Evolutionary conservation across 2,888 invertebrate species (phyloP).

Genomic region (Phaonia tiefii): DNA sequence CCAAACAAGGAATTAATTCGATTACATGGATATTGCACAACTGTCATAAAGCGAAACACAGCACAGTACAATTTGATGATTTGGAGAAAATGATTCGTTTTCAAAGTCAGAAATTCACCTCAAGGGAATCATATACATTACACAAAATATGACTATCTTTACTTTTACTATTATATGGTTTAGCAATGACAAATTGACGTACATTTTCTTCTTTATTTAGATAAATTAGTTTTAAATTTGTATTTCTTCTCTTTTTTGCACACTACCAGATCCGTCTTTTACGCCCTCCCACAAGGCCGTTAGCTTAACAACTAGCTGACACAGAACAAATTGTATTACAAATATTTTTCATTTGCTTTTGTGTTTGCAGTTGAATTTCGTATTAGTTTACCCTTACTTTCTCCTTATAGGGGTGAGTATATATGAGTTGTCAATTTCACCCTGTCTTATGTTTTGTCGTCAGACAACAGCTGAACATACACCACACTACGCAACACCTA

Average conservation of each 20-base stretch:
- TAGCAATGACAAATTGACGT: constrained; percentile 41
- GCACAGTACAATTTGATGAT: background rate
- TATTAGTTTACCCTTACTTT: constrained; percentile 24
- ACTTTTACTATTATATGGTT: constrained; percentile 21
- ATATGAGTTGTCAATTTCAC: constrained; percentile 27
- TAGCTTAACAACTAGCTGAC: constrained; percentile 46
- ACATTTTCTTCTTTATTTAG: constrained; percentile 39
- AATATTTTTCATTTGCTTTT: constrained; percentile 34
- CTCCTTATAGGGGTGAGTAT: constrained; percentile 47
- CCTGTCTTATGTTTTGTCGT: constrained; percentile 20
- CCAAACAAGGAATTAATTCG: background rate
- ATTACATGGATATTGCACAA: constrained; percentile 54
- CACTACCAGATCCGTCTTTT: constrained; percentile 35
- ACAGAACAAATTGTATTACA: constrained; percentile 31
- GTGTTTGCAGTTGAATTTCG: constrained; percentile 34
- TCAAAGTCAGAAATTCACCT: constrained; percentile 20
- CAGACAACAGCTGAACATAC: constrained; percentile 50
- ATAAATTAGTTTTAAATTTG: constrained; percentile 47
- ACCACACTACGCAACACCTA: constrained; percentile 2
- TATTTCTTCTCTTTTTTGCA: constrained; percentile 27
- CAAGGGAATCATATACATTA: background rate
- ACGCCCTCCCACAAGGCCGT: constrained; percentile 36
- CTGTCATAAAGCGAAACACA: constrained; percentile 15
- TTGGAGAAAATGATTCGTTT: background rate
- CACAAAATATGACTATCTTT: too few species aligned